Percentiles rank a stretch among this genome's conserved stretches.
These are phyloP conservation scores for Palythoa heliodiscus DNA, from an alignment of 92 coral and sea anemone species.

Conservation along the genomic window DNA sequence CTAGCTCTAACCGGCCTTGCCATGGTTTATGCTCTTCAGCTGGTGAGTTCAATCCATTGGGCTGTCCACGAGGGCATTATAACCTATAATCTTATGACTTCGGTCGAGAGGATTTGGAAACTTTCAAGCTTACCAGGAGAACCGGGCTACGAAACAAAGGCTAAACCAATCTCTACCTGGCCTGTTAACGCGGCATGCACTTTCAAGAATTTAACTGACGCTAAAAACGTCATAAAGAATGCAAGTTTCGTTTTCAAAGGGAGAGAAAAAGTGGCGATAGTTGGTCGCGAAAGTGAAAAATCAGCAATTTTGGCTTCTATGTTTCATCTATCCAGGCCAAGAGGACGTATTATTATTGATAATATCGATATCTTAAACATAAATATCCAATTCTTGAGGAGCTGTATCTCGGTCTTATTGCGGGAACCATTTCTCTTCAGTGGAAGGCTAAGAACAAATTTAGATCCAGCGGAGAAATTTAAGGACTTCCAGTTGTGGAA, in stretches of 20 bases:
- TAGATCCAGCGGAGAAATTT: conserved; percentile 56
- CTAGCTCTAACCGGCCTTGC: conserved; percentile 37
- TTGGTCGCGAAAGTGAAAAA: conserved; percentile 42
- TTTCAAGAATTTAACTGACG: conserved; percentile 24
- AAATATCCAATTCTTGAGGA: conserved; percentile 44
- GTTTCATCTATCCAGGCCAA: conserved; percentile 39
- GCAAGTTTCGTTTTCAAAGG: conserved; percentile 36
- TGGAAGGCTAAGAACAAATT: conserved; percentile 47
- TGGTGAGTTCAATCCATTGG: conserved; percentile 37
- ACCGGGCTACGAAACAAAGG: conserved; percentile 53
- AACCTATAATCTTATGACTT: conserved; percentile 39
- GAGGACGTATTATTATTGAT: conserved; percentile 42
- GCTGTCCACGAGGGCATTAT: conserved; percentile 39
- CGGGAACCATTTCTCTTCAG: conserved; percentile 56
- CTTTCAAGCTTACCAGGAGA: conserved; percentile 44
- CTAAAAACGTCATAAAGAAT: conserved; percentile 3
- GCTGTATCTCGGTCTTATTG: conserved; percentile 46
- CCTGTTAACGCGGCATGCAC: conserved; percentile 47
- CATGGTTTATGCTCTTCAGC: conserved; percentile 38
- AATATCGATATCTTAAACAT: conserved; percentile 32
- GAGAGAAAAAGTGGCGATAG: conserved; percentile 45
- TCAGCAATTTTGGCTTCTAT: conserved; percentile 41
- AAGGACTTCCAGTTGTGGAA: conserved; percentile 56
- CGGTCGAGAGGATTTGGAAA: conserved; percentile 42
- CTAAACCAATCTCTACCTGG: conserved; percentile 56